A percentile compares a stretch with the other conserved stretches of the same genome.
These are phyloP conservation scores for Hydrolagus affinis DNA, from an alignment of 2,113 vertebrate genomes.

Conservation along the genomic window DNA sequence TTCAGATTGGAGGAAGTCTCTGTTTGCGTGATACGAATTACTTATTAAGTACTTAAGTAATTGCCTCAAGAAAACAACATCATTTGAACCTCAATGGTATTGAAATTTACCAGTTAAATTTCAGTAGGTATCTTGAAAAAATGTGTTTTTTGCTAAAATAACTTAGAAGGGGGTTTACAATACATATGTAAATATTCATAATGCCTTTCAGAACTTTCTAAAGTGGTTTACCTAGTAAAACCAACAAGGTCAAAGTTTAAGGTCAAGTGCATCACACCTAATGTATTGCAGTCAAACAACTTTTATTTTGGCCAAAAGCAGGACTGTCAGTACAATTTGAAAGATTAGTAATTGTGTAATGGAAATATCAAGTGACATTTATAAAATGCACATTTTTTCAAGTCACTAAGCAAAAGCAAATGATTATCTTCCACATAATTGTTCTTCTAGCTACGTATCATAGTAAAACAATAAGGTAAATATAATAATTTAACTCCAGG, in stretches of 20 bases:
- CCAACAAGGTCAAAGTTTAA: not conserved
- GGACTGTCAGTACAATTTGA: not conserved
- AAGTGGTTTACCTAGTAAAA: not conserved
- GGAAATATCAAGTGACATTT: not conserved
- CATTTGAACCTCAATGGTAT: not conserved
- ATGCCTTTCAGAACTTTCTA: too few relatives aligned
- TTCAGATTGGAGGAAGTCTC: too few relatives aligned
- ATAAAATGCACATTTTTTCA: not conserved
- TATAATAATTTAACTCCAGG: conserved; percentile 9
- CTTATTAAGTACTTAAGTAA: too few relatives aligned
- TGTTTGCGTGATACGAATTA: too few relatives aligned
- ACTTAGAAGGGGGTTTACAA: not conserved
- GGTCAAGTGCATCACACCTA: not conserved
- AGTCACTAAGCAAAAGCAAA: not conserved
- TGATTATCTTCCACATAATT: not conserved
- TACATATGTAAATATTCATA: too few relatives aligned
- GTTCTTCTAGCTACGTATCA: not conserved
- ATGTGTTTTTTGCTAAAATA: not conserved
- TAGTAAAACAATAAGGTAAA: conserved; percentile 6
- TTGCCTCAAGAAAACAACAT: too few relatives aligned
- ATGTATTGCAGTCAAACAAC: not conserved
- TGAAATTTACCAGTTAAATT: not conserved
- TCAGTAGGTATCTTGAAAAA: not conserved
- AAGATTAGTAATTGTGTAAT: not conserved
- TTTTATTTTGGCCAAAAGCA: not conserved